A percentile compares a stretch with the other conserved stretches of the same genome.
Conservation (phyloP, 1,140 invertebrate species). For the Pogonomyrmex californicus region DNA sequence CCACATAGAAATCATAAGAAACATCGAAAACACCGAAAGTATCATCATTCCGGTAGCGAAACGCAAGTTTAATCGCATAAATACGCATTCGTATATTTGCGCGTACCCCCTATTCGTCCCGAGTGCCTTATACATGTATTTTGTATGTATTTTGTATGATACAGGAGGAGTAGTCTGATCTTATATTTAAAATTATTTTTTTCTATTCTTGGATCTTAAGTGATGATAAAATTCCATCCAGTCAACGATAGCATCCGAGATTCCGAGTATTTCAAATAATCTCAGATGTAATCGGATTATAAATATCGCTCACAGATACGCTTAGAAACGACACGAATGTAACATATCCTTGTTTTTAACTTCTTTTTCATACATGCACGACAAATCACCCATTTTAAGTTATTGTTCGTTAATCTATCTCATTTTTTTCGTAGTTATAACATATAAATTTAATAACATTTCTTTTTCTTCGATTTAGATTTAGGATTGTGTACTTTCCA, state of each 20-base stretch:
- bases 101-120: background rate
- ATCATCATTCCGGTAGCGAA: conserved; percentile 83
- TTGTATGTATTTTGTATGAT: background rate
- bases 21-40: conserved; percentile 81
- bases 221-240: background rate
- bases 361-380: background rate
- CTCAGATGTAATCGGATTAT: background rate
- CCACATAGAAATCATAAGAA: conserved; percentile 81
- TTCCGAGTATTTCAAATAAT: background rate
- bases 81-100: background rate
- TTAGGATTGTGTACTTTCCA: background rate
- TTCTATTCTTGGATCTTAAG: background rate
- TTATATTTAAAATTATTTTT: background rate
- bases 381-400: conserved; percentile 1
- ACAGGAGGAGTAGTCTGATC: background rate
- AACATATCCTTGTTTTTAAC: background rate
- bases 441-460: background rate
- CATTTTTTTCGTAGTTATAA: background rate
- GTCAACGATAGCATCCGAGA: background rate
- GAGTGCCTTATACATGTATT: conserved; percentile 6
- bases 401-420: background rate
- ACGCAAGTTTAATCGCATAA: conserved; percentile 77
- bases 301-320: background rate
- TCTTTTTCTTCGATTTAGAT: background rate
- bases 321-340: conserved; percentile 5